Evolutionary conservation across 2,113 vertebrate species (phyloP).

Genomic region (Boulengeromyrus knoepffleri): DNA sequence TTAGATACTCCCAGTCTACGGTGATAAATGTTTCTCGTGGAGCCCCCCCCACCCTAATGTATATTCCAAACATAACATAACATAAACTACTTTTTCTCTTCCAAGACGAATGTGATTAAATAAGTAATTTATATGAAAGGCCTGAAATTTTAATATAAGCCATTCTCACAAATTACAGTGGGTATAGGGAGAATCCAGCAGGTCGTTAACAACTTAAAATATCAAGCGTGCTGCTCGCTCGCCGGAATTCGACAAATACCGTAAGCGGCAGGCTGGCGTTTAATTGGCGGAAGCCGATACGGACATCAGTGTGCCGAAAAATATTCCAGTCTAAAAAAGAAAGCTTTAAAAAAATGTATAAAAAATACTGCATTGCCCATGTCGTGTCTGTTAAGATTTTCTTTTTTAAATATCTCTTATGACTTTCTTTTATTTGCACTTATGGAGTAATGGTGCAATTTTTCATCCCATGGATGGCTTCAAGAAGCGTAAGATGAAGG

Average conservation of each 20-base stretch:
- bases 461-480: not conserved
- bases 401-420: constrained; percentile 10
- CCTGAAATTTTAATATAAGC: constrained; percentile 34
- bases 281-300: not conserved
- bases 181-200: constrained; percentile 33
- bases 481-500: constrained; percentile 7
- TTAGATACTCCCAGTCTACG: constrained; percentile 25
- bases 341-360: not conserved
- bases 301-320: not conserved
- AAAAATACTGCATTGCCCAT: not conserved
- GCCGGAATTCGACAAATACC: constrained; percentile 14
- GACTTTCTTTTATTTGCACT: constrained; percentile 13
- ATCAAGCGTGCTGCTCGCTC: constrained; percentile 20
- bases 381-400: constrained; percentile 11
- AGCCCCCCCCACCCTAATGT: not conserved
- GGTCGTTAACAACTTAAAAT: constrained; percentile 26
- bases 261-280: constrained; percentile 1
- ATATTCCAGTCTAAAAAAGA: not conserved
- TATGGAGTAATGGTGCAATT: not conserved
- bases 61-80: not conserved
- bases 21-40: constrained; percentile 28
- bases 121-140: constrained; percentile 32
- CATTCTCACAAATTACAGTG: constrained; percentile 37
- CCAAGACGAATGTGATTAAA: constrained; percentile 33
- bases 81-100: constrained; percentile 17